These are phyloP conservation scores for Drymonia ruficornis DNA, from an alignment of 2,888 invertebrate species.

Conservation along the genomic window DNA sequence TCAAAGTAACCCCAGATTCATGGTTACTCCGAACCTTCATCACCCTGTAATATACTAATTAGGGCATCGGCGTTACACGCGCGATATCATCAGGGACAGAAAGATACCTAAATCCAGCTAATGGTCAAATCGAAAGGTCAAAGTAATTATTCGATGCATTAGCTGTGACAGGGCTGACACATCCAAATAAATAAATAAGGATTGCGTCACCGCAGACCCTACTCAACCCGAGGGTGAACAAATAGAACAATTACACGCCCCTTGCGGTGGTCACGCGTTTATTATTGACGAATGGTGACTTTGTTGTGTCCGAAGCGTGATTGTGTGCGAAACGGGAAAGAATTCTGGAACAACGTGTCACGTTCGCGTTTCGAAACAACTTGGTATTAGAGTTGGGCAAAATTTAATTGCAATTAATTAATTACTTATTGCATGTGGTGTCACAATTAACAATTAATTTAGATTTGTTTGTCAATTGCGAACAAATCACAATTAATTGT, in stretches of 20 bases:
- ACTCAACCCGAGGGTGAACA: slow-evolving; percentile 62
- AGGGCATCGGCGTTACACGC: background rate
- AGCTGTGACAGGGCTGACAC: slow-evolving; percentile 38
- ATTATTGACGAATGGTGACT: slow-evolving; percentile 66
- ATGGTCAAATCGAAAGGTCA: slow-evolving; percentile 1
- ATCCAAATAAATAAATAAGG: slow-evolving; percentile 69
- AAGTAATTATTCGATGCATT: slow-evolving; percentile 19
- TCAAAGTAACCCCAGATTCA: too few relatives aligned
- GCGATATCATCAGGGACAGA: background rate
- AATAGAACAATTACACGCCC: slow-evolving; percentile 78
- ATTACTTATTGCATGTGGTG: too few relatives aligned
- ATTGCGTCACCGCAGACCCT: slow-evolving; percentile 57
- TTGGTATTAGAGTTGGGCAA: too few relatives aligned
- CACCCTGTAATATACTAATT: background rate
- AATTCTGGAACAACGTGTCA: background rate
- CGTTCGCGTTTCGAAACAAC: background rate
- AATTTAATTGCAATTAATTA: too few relatives aligned
- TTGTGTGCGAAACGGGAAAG: slow-evolving; percentile 7
- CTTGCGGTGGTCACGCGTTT: slow-evolving; percentile 63
- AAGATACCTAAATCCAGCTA: background rate
- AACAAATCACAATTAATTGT: too few relatives aligned
- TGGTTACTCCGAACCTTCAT: too few relatives aligned
- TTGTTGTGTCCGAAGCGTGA: slow-evolving; percentile 17
- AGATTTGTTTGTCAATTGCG: too few relatives aligned
- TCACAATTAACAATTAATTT: too few relatives aligned